Conservation (phyloP, 1,140 invertebrate genomes). For the Hylyphantes graminicola region DNA sequence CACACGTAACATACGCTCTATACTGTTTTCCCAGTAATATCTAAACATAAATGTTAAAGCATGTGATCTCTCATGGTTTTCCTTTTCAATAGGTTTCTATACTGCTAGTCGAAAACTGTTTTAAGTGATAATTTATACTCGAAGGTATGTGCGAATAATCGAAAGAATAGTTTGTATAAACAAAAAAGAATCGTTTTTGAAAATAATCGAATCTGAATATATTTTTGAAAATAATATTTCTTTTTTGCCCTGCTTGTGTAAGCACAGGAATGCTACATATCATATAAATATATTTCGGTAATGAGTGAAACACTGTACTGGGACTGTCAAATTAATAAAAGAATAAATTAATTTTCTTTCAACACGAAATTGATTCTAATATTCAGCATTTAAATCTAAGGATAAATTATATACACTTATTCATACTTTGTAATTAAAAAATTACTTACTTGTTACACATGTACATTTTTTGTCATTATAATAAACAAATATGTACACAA, state of each 20-base stretch:
- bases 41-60: conserved; percentile 10
- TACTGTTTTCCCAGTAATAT: conserved; percentile 20
- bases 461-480: no score
- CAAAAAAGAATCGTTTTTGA: conserved; percentile 48
- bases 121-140: conserved; percentile 21
- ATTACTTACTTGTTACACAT: no score
- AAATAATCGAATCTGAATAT: conserved; percentile 48
- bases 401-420: no score
- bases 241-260: conserved; percentile 30
- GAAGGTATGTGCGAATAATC: conserved; percentile 58
- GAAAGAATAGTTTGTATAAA: conserved; percentile 38
- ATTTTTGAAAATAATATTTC: conserved; percentile 43
- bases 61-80: conserved; percentile 13
- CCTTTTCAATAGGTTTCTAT: conserved; percentile 28
- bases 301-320: conserved; percentile 2
- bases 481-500: no score
- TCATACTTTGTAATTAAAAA: no score
- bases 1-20: conserved; percentile 7
- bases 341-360: no score
- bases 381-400: no score
- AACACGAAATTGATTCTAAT: no score
- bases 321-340: conserved; percentile 26
- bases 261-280: conserved; percentile 59
- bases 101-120: conserved; percentile 27
- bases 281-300: conserved; percentile 45